Conservation (phyloP, 2,888 invertebrate genomes). For the Neoascia interrupta region DNA sequence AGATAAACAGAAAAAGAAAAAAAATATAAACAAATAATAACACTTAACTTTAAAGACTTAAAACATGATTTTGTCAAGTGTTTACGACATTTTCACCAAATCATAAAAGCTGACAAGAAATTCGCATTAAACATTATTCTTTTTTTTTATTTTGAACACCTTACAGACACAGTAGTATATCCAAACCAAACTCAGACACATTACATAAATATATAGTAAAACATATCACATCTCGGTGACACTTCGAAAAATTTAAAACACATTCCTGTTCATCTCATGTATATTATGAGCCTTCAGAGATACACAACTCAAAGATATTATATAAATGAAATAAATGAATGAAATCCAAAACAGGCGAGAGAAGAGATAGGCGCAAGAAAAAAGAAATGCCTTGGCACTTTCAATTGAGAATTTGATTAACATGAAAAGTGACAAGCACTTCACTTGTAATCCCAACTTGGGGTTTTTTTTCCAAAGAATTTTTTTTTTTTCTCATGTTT, state of each 20-base stretch:
- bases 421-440: slow-evolving; percentile 60
- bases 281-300: slow-evolving; percentile 1
- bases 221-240: slow-evolving; percentile 23
- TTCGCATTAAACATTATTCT: slow-evolving; percentile 47
- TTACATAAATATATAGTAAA: neutral
- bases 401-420: slow-evolving; percentile 59
- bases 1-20: no score
- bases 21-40: no score
- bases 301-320: neutral
- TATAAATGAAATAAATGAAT: slow-evolving; percentile 25
- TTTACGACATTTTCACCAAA: slow-evolving; percentile 38
- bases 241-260: slow-evolving; percentile 35
- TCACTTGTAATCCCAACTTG: slow-evolving; percentile 56
- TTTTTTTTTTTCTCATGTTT: neutral
- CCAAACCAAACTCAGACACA: neutral
- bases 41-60: slow-evolving; percentile 30
- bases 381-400: slow-evolving; percentile 40
- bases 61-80: slow-evolving; percentile 27
- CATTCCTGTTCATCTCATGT: slow-evolving; percentile 15
- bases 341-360: slow-evolving; percentile 11
- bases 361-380: neutral
- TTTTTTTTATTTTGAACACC: no score
- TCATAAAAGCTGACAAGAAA: slow-evolving; percentile 38
- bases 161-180: slow-evolving; percentile 13
- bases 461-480: neutral